Conservation (phyloP, 2,113 vertebrate genomes). For the Poeciliopsis prolifica region DNA sequence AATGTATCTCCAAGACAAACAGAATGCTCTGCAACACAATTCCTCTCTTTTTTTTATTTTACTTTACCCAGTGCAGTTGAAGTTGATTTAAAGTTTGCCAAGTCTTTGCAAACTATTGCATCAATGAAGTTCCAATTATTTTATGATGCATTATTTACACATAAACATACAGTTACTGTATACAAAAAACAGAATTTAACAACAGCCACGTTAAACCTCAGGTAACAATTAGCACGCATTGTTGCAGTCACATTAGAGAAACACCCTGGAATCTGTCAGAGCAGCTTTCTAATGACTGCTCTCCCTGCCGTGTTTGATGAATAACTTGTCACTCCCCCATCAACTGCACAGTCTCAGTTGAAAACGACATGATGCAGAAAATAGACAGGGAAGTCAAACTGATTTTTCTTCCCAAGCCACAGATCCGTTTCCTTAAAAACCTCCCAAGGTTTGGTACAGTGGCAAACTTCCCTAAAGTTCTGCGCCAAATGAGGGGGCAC, state of each 20-base stretch:
- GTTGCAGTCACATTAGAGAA: slow-evolving; percentile 34
- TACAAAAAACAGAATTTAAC: slow-evolving; percentile 15
- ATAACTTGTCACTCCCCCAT: slow-evolving; percentile 26
- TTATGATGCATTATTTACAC: slow-evolving; percentile 19
- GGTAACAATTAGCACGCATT: slow-evolving; percentile 22
- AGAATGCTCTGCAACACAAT: neutral
- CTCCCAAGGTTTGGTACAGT: slow-evolving; percentile 19
- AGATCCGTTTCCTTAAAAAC: neutral
- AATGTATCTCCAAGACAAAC: neutral
- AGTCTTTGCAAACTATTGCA: slow-evolving; percentile 25
- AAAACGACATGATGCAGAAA: slow-evolving; percentile 18
- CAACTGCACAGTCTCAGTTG: slow-evolving; percentile 7
- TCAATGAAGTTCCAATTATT: slow-evolving; percentile 21
- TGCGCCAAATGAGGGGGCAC: slow-evolving; percentile 30
- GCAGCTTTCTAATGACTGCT: slow-evolving; percentile 47
- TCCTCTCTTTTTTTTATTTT: neutral
- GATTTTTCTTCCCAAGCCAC: slow-evolving; percentile 4
- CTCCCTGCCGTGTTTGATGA: slow-evolving; percentile 33
- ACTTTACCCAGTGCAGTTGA: neutral
- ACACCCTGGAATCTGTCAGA: slow-evolving; percentile 45
- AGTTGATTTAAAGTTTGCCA: slow-evolving; percentile 16
- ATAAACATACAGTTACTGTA: neutral
- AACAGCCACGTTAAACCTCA: slow-evolving; percentile 3
- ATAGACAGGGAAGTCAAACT: neutral
- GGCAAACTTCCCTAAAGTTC: slow-evolving; percentile 27